Conservation (phyloP, 2,888 invertebrate genomes). For the Eristalis intricaria region DNA sequence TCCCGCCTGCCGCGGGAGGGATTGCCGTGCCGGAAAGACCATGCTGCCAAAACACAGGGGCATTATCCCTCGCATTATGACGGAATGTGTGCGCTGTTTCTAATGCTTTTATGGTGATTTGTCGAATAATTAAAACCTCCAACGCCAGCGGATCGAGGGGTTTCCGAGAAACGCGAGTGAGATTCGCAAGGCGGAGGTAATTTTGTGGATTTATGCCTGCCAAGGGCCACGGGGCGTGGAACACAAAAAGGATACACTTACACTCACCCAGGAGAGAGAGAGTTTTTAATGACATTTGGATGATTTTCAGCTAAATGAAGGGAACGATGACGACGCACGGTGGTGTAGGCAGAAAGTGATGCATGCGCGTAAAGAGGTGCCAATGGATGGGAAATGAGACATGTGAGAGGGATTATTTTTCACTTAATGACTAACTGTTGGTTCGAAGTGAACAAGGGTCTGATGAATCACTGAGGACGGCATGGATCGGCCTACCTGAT, state of each 20-base stretch:
- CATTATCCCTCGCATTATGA: neutral
- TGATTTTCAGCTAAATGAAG: neutral
- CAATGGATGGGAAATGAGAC: neutral
- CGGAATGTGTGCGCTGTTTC: neutral
- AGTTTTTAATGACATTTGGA: neutral
- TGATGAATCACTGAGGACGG: neutral
- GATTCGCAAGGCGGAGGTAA: neutral
- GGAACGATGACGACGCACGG: neutral
- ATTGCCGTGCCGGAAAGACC: neutral
- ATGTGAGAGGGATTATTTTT: neutral
- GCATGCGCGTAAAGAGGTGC: neutral
- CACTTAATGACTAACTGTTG: neutral
- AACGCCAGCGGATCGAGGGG: neutral
- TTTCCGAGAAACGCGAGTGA: neutral
- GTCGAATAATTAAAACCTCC: neutral
- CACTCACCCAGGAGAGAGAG: neutral
- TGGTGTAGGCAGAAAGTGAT: neutral
- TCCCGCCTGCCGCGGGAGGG: neutral
- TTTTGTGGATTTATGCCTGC: neutral
- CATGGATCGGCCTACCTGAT: too few species aligned
- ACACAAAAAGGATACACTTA: neutral
- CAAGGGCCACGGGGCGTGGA: neutral
- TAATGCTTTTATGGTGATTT: neutral
- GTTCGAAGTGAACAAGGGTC: neutral
- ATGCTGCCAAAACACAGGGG: neutral